These are phyloP conservation scores for Andrena chrysosceles DNA, from an alignment of 2,888 invertebrate species.

Conservation along the genomic window DNA sequence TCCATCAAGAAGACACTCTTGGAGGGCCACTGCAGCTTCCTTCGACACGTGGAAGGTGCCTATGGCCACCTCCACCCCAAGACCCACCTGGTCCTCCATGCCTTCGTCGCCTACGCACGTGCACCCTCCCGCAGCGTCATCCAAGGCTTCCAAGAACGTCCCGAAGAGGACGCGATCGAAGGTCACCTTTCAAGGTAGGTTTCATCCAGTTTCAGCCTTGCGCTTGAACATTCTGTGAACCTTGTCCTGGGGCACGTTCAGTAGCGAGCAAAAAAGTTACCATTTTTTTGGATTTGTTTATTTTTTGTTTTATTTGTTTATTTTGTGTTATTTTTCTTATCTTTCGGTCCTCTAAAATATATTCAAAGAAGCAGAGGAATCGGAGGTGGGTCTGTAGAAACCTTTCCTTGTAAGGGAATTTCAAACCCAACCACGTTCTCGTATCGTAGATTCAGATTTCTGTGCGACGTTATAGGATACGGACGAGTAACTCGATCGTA, in stretches of 20 bases:
- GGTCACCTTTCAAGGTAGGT: slow-evolving; percentile 84
- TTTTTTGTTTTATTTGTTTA: too few species aligned
- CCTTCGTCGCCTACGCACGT: slow-evolving; percentile 85
- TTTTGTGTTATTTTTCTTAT: too few species aligned
- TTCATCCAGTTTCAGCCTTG: not conserved
- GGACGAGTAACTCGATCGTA: slow-evolving; percentile 32
- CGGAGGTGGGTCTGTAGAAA: too few species aligned
- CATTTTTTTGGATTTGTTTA: too few species aligned
- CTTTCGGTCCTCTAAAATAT: too few species aligned
- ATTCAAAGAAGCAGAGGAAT: too few species aligned
- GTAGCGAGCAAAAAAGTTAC: too few species aligned
- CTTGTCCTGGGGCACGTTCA: too few species aligned
- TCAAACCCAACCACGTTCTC: not conserved
- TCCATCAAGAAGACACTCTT: slow-evolving; percentile 82
- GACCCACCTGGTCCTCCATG: slow-evolving; percentile 85
- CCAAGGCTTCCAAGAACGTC: slow-evolving; percentile 74
- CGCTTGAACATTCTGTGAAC: too few species aligned
- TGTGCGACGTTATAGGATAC: slow-evolving; percentile 13
- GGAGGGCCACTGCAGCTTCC: slow-evolving; percentile 81
- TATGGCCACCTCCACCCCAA: slow-evolving; percentile 73
- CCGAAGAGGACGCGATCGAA: slow-evolving; percentile 82
- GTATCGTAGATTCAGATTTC: slow-evolving; percentile 21
- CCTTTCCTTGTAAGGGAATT: slow-evolving; percentile 5
- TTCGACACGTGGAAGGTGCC: slow-evolving; percentile 83
- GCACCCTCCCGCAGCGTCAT: slow-evolving; percentile 77